Evolutionary conservation across 2,113 vertebrate species (phyloP), one percentile per base, ranked within the genome.

Genomic region (Lota lota): DNA sequence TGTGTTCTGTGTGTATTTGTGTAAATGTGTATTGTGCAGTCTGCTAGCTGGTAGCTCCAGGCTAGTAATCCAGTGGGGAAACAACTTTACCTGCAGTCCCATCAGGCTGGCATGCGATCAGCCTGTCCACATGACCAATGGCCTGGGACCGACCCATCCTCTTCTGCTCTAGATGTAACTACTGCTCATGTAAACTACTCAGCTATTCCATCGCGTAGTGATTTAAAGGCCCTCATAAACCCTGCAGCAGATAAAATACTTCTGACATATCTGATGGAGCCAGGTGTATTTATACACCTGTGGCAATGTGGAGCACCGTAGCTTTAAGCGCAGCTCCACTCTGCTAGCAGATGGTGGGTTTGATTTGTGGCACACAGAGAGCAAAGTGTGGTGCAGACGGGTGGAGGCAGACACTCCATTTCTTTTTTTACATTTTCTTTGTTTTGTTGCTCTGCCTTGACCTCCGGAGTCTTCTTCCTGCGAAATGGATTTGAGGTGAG

Each of bases 391-490:
- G 54, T 65, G 18, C 60, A 77, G 61, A 63, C 50, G 33, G 61
- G 36, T 61, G 61, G 53, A 69, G 68, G 82, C 72, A 68, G 4
- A 62, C 65, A 73, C 64, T 69, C 28, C 7, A 47, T 68, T 76
- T 47, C 33, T 68, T 24, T 57, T 36, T 22, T 6, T 40, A 28
- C 8, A 36, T 36, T 18, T 36, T 20, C 15, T 61, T 65, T 33
- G 28, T 11, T 22, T 11, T 18, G 36, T 57, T 60, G 51, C 50
- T 47, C 61, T 56, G 28, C 50, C 61, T 64, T 80, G 84, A 84
- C 84, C 77, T 85, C 83, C 73, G 58, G 67, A 62, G 58, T 69
- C 67, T 73, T 70, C 51, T 65, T 40, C 63, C 54, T 64, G 66
- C 64, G 72, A 74, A 64, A 72, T 17, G 10, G 47, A 66, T 68